Evolutionary conservation across 2,888 invertebrate species (phyloP), one percentile per base, ranked within the genome.

Genomic region (Aphodius granarius): DNA sequence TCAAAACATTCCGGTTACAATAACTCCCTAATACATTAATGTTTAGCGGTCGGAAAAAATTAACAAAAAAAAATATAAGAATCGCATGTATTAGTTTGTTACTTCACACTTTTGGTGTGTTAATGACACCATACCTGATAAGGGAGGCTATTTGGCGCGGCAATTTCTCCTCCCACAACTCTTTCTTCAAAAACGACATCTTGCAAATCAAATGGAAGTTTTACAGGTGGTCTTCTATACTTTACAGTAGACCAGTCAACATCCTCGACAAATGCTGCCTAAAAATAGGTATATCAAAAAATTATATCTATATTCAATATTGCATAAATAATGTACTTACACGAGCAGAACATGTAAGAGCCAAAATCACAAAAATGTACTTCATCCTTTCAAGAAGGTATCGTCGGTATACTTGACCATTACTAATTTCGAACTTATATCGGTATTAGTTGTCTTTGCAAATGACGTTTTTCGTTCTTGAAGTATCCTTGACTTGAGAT

Each of bases 191-290:
- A 9, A 0, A 72, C n/a, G 9, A 72, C 4, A 18, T 20, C 18
- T 43, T 72, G 62, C 19, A 63, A 62, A 15, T 15, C 66, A 43
- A 19, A 73, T 17, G 73, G 73, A 15, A 71, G 2, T 9, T 62
- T 17, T 17, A 71, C 9, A 9, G n/a, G 21, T 0, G 64, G 19
- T 15, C 63, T 63, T 2, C 63, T 21, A 16, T 16, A 64, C 23
- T 64, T 75, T 5, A 75, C 71, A 5, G n/a, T 71, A 16, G 65
- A 65, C 74, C 74, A 75, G 16, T 75, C 74, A 23, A 75, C 62
- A 23, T 23, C 23, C 23, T 23, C 23, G 23, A 23, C 68, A 18
- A 68, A 20, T 9, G 2, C 68, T 5, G 23, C 23, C 23, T 23
- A 23, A 5, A 23, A 23, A 23, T 23, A 23, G 9, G 5, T n/a